Conservation (phyloP, 2,797 vertebrate genomes). For the Squalus acanthias region DNA sequence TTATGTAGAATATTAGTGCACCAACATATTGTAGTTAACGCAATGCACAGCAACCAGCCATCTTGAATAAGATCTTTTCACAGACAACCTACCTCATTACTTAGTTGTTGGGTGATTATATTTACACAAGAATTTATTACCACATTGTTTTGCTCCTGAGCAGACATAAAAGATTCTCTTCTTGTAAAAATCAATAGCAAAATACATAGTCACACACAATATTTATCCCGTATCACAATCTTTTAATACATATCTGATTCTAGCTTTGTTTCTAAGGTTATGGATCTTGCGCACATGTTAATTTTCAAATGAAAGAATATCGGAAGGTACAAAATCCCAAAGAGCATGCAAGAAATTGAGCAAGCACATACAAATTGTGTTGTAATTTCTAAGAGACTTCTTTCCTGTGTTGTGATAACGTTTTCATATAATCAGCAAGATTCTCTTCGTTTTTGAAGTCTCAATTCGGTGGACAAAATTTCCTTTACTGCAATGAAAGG, state of each 20-base stretch:
- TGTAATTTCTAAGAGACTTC: not conserved
- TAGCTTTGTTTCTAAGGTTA: not conserved
- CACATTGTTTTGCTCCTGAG: not conserved
- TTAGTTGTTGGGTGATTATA: not conserved
- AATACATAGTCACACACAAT: not conserved
- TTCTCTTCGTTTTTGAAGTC: not conserved
- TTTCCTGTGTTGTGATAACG: not conserved
- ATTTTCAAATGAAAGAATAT: not conserved
- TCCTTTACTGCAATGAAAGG: not conserved
- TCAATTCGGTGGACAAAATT: not conserved
- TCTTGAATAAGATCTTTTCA: not conserved
- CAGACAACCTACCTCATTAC: not conserved
- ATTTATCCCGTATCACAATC: not conserved
- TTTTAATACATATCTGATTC: not conserved
- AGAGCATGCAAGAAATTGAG: not conserved
- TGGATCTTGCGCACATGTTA: not conserved
- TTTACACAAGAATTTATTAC: not conserved
- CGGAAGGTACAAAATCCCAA: not conserved
- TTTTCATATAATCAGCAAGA: not conserved
- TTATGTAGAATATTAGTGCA: not conserved
- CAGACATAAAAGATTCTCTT: not conserved
- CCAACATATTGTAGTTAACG: not conserved
- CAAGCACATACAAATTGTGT: not conserved
- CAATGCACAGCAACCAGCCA: not conserved
- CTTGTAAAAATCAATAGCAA: not conserved